phyloP scores from a whole-genome alignment of 2,888 invertebrate genomes.

The Drosophila pseudotalamancana region DNA sequence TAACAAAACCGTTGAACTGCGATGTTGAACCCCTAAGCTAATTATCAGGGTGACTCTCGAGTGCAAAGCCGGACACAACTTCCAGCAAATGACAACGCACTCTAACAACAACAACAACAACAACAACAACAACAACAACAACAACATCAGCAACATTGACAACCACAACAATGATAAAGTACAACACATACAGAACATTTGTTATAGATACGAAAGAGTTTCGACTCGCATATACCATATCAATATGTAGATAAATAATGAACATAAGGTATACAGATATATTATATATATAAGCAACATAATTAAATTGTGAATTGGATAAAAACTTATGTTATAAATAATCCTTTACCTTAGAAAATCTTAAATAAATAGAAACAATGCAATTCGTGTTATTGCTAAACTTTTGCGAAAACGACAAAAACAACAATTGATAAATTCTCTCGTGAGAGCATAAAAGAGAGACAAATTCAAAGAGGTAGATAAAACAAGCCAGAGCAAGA shows the following conservation, averaged over 20 bases:
- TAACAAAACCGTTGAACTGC: slow-evolving; percentile 80
- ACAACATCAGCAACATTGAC: neutral
- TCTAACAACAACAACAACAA: slow-evolving; percentile 15
- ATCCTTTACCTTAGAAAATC: too few relatives aligned
- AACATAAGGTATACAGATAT: too few relatives aligned
- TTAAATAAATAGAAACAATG: neutral
- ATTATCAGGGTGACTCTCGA: slow-evolving; percentile 65
- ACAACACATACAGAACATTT: slow-evolving; percentile 12
- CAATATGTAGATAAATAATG: too few relatives aligned
- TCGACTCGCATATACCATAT: neutral
- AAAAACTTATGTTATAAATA: neutral
- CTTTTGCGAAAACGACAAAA: neutral
- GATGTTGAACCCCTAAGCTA: slow-evolving; percentile 81
- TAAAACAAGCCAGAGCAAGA: neutral
- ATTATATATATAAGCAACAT: too few relatives aligned
- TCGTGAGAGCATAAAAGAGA: neutral
- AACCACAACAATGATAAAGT: neutral
- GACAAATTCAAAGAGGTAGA: too few relatives aligned
- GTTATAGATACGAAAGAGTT: slow-evolving; percentile 11
- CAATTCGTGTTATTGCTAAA: neutral
- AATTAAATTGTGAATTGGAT: neutral
- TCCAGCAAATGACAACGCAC: slow-evolving; percentile 15
- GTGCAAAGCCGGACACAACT: slow-evolving; percentile 45
- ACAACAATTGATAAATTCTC: neutral
- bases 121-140: neutral